phyloP scores from a whole-genome alignment of 1,140 invertebrate genomes.

The Sycobia sp. region DNA sequence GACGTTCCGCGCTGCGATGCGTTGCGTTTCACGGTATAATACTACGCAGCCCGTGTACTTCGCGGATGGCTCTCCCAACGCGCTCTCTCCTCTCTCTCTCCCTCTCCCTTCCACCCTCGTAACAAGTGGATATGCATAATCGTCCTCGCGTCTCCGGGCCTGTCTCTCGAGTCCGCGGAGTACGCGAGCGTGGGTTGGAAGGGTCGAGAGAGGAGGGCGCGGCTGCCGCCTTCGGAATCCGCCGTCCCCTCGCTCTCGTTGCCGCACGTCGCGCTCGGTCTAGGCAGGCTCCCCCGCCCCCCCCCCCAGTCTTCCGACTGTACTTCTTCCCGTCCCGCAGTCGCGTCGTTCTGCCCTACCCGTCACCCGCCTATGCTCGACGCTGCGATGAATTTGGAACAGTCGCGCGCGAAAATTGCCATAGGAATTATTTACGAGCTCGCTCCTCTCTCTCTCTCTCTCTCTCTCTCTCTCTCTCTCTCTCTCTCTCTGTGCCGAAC shows the following conservation, averaged over 20 bases:
- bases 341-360: too few species aligned
- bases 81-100: too few species aligned
- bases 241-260: not conserved
- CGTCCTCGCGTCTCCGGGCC: conserved; percentile 36
- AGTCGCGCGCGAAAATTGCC: conserved; percentile 10
- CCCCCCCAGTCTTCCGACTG: too few species aligned
- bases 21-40: conserved; percentile 25
- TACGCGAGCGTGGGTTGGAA: not conserved
- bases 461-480: too few species aligned
- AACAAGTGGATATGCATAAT: conserved; percentile 45
- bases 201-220: not conserved
- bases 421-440: conserved; percentile 31
- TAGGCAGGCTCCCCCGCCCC: not conserved
- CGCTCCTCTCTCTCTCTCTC: too few species aligned
- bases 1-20: conserved; percentile 32
- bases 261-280: too few species aligned
- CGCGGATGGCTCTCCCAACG: too few species aligned
- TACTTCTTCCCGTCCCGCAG: too few species aligned
- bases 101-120: conserved; percentile 32
- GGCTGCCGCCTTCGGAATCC: not conserved
- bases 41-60: conserved; percentile 33
- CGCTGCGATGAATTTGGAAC: conserved; percentile 10
- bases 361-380: too few species aligned
- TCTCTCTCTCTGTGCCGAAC: too few species aligned
- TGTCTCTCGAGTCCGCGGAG: not conserved